Percentiles rank a stretch among this genome's conserved stretches.
These are phyloP conservation scores for Coreius guichenoti DNA, from an alignment of 2,797 vertebrate species.

Conservation along the genomic window DNA sequence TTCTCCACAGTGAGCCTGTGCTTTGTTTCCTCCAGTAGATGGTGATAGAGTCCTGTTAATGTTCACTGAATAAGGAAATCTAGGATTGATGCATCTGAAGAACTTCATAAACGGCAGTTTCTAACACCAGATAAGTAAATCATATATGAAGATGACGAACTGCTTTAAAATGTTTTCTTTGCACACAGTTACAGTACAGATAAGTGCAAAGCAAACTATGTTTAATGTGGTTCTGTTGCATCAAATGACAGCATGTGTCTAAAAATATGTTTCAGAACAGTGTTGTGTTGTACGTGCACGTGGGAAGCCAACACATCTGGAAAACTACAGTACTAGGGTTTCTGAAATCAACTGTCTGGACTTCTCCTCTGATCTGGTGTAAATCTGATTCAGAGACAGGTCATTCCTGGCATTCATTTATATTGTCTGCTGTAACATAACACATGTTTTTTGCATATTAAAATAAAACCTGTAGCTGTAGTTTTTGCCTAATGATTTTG, in stretches of 20 bases:
- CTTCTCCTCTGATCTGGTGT: neutral
- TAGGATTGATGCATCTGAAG: neutral
- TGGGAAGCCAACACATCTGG: neutral
- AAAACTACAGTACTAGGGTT: neutral
- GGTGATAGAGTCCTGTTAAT: neutral
- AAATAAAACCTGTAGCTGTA: no score
- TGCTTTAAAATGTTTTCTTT: neutral
- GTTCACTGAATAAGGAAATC: neutral
- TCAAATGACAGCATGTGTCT: neutral
- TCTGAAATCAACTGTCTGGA: neutral
- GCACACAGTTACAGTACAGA: neutral
- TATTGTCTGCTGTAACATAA: neutral
- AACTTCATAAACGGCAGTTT: neutral
- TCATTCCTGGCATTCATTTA: neutral
- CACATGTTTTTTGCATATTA: neutral
- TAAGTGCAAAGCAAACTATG: neutral
- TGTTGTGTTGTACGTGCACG: neutral
- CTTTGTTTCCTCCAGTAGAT: slow-evolving; percentile 8
- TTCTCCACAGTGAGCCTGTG: neutral
- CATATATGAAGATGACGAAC: neutral
- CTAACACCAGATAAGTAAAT: neutral
- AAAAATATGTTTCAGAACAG: neutral
- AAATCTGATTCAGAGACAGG: neutral
- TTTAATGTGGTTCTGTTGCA: neutral
- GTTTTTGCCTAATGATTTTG: no score